Evolutionary conservation across 2,113 vertebrate genomes (phyloP).

Genomic region (Pseudorhombus dupliciocellatus): DNA sequence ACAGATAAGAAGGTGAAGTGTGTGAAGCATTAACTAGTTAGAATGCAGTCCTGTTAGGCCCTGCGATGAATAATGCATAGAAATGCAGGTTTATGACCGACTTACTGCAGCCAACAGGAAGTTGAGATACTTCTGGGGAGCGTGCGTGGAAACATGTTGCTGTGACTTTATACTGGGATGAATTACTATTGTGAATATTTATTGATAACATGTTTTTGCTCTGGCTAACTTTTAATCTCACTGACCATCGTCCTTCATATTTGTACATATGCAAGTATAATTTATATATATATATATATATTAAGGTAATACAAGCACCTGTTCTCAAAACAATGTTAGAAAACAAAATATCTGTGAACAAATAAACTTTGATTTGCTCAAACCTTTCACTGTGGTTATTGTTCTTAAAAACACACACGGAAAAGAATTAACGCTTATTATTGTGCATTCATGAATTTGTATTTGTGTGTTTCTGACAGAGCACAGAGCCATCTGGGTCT

Average conservation of each 20-base stretch:
- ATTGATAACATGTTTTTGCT: conserved; percentile 27
- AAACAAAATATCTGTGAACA: conserved; percentile 10
- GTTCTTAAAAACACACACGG: neutral
- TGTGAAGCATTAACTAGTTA: no score
- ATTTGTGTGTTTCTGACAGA: neutral
- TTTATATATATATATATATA: conserved; percentile 16
- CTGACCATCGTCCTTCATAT: neutral
- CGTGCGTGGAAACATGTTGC: neutral
- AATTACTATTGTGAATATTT: conserved; percentile 46
- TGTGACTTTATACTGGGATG: neutral
- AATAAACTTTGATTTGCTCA: neutral
- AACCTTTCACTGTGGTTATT: neutral
- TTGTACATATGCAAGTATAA: conserved; percentile 3
- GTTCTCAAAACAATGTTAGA: conserved; percentile 19
- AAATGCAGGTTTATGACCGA: no score
- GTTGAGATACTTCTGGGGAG: no score
- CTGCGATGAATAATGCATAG: no score
- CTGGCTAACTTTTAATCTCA: neutral
- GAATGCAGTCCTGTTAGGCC: no score
- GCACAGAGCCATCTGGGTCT: neutral
- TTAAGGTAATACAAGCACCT: conserved; percentile 32
- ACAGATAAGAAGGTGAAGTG: no score
- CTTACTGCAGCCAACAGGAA: no score
- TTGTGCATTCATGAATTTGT: neutral
- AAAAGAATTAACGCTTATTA: neutral